Percentiles rank a stretch among this genome's conserved stretches.
Evolutionary conservation across 2,113 vertebrate genomes (phyloP).

Genomic region (Nipponia nippon): DNA sequence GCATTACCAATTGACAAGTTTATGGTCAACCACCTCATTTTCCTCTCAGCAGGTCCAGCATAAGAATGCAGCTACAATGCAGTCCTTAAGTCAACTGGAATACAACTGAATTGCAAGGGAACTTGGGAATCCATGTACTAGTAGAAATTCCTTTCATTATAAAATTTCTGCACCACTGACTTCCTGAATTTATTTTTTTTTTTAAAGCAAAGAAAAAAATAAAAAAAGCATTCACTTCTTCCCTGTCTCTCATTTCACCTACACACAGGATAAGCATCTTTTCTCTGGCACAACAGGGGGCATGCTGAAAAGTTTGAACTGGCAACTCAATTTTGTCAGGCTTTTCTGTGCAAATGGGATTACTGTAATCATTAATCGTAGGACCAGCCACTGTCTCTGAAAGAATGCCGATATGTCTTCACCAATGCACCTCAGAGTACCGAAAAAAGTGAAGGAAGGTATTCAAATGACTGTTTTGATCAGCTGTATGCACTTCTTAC

Average conservation of each 20-base stretch:
- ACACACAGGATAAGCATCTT: background rate
- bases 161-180: background rate
- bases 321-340: background rate
- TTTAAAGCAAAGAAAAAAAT: too few relatives aligned
- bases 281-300: background rate
- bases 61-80: rapidly evolving
- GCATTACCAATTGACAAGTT: background rate
- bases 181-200: background rate
- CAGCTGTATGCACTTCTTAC: background rate
- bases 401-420: background rate
- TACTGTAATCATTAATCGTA: background rate
- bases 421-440: background rate
- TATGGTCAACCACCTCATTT: background rate
- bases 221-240: background rate
- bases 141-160: background rate
- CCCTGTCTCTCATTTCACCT: background rate
- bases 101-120: background rate
- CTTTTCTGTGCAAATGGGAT: background rate
- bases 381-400: background rate
- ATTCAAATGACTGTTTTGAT: background rate
- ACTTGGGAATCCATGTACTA: background rate
- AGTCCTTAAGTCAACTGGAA: background rate
- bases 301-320: background rate
- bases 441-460: background rate
- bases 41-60: background rate